Conservation (phyloP, 1,140 invertebrate species). For the Drosophila melanogaster region Release_6_plus_ISO1_MT NT_037436.4:6837501-6838000, state of each 20-base stretch:
- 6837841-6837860: conserved; percentile 1
- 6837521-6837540: conserved; percentile 24
- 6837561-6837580: neutral
- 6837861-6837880: neutral
- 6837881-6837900: conserved; percentile 70
- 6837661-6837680: too few relatives aligned
- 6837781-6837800: too few relatives aligned
- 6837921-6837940: conserved; percentile 73
- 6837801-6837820: too few relatives aligned
- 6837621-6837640: too few relatives aligned
- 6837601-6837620: too few relatives aligned
- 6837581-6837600: neutral
- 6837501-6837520: conserved; percentile 58
- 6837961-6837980: conserved; percentile 20
- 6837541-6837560: conserved; percentile 27
- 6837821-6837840: neutral
- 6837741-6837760: neutral
- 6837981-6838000: conserved; percentile 76
- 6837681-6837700: too few relatives aligned
- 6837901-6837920: conserved; percentile 69
- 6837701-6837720: too few relatives aligned
- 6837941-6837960: conserved; percentile 71
- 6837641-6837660: too few relatives aligned
- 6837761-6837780: neutral
- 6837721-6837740: neutral